Percentiles rank a stretch among this genome's conserved stretches.
Conservation (phyloP, 2,888 invertebrate genomes). For the Brenthis daphne region DNA sequence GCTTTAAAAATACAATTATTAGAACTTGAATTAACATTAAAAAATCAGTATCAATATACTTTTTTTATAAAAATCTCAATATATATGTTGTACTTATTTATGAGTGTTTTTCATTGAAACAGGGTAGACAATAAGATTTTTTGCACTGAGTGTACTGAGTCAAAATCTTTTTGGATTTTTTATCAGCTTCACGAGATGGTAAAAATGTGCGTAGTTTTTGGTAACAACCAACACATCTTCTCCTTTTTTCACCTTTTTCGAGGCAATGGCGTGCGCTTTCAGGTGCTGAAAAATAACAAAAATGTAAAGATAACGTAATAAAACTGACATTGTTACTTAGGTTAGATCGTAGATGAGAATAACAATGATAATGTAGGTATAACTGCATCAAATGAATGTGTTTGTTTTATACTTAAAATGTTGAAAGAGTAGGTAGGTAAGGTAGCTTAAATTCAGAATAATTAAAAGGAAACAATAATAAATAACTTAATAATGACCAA, state of each 20-base stretch:
- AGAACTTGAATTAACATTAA: too few relatives aligned
- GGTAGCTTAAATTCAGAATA: slow-evolving; percentile 35
- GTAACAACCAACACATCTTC: neutral
- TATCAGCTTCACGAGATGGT: too few relatives aligned
- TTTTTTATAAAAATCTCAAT: too few relatives aligned
- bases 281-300: too few relatives aligned
- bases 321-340: too few relatives aligned
- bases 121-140: slow-evolving; percentile 24
- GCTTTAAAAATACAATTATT: too few relatives aligned
- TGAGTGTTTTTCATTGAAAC: slow-evolving; percentile 9
- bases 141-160: slow-evolving; percentile 23
- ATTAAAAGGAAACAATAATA: slow-evolving; percentile 37
- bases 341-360: neutral
- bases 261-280: too few relatives aligned
- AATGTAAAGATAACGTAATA: too few relatives aligned
- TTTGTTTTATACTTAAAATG: slow-evolving; percentile 32
- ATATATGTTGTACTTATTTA: too few relatives aligned
- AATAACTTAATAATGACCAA: slow-evolving; percentile 37
- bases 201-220: too few relatives aligned
- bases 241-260: too few relatives aligned
- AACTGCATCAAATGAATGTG: slow-evolving; percentile 35
- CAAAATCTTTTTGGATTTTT: slow-evolving; percentile 24
- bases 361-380: slow-evolving; percentile 36
- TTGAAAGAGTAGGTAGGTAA: slow-evolving; percentile 33
- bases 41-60: too few relatives aligned